A percentile compares a stretch with the other conserved stretches of the same genome.
Evolutionary conservation across 37 sponge, comb jelly and placozoan genomes (phyloP).

Genomic region (Dysidea cf. avara): DNA sequence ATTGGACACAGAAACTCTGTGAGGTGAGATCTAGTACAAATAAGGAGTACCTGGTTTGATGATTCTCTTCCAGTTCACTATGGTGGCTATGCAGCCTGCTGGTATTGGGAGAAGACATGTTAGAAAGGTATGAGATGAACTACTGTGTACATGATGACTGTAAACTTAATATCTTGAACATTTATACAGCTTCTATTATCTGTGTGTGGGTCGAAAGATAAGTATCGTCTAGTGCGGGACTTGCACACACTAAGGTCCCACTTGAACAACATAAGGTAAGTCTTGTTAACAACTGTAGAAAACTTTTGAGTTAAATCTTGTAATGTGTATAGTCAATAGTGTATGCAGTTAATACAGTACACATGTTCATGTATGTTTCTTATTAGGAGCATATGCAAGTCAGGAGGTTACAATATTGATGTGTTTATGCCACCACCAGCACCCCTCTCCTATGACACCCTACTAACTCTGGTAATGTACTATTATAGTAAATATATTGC

Average conservation of each 20-base stretch:
- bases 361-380: background rate
- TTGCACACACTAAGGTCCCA: constrained; percentile 55
- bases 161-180: background rate
- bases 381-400: constrained; percentile 28
- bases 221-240: constrained; percentile 72
- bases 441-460: constrained; percentile 57
- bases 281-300: background rate
- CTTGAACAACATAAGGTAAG: constrained; percentile 31
- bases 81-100: constrained; percentile 39
- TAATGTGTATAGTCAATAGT: too few species aligned
- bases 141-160: background rate
- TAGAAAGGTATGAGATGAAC: constrained; percentile 40
- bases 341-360: too few species aligned
- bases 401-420: constrained; percentile 26
- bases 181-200: constrained; percentile 60
- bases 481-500: too few species aligned
- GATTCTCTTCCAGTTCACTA: constrained; percentile 26
- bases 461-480: constrained; percentile 43
- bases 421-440: constrained; percentile 8
- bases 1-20: constrained; percentile 73
- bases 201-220: constrained; percentile 87
- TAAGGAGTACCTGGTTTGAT: background rate
- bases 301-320: background rate
- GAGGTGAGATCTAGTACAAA: constrained; percentile 39
- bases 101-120: constrained; percentile 54